Percentiles rank a stretch among this genome's conserved stretches.
Conservation (phyloP, 2,888 invertebrate species). For the Endomychus coccineus region DNA sequence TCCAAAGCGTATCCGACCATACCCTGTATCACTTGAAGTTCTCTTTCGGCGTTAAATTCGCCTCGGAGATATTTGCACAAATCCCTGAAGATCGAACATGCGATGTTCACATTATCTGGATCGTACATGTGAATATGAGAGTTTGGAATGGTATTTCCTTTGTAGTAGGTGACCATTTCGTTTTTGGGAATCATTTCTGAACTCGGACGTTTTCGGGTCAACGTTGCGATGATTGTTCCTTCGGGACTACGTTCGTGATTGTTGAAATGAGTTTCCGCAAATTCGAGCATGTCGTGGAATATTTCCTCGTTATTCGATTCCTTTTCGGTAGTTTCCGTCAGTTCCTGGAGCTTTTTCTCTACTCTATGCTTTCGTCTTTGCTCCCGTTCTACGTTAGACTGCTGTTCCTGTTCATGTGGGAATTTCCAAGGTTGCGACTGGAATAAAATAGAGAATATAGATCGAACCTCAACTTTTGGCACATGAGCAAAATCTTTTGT, state of each 20-base stretch:
- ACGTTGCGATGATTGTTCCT: slow-evolving; percentile 80
- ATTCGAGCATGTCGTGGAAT: slow-evolving; percentile 80
- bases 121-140: slow-evolving; percentile 94
- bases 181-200: slow-evolving; percentile 78
- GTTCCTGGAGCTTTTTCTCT: slow-evolving; percentile 76
- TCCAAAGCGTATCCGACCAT: slow-evolving; percentile 83
- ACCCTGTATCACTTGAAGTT: slow-evolving; percentile 74
- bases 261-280: slow-evolving; percentile 91
- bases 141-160: slow-evolving; percentile 80
- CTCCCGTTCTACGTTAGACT: slow-evolving; percentile 57
- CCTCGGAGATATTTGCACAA: slow-evolving; percentile 84
- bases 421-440: slow-evolving; percentile 39
- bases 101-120: slow-evolving; percentile 84
- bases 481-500: not conserved
- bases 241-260: slow-evolving; percentile 79
- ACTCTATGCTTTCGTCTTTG: slow-evolving; percentile 78
- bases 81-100: slow-evolving; percentile 88
- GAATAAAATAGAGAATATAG: slow-evolving; percentile 4
- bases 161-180: slow-evolving; percentile 88
- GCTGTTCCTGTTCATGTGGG: slow-evolving; percentile 30
- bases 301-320: slow-evolving; percentile 51
- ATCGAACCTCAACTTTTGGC: not conserved
- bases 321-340: slow-evolving; percentile 55
- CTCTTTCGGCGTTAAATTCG: slow-evolving; percentile 76
- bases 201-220: slow-evolving; percentile 72